phyloP scores from a whole-genome alignment of 2,888 invertebrate genomes.

The Megalurothrips usitatus region DNA sequence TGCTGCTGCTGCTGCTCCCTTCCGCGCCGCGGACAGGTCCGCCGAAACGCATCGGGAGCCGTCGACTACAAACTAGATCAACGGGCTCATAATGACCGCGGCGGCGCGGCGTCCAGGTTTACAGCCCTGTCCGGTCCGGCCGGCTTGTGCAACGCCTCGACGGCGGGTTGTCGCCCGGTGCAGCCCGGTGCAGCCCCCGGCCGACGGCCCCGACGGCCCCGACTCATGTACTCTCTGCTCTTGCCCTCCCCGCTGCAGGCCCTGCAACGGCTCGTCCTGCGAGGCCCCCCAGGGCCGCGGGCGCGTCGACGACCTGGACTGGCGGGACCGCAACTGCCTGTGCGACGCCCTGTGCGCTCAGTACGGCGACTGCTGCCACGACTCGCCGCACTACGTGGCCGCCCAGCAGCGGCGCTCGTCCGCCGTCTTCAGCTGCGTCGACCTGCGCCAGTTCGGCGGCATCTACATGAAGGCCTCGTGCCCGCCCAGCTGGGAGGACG shows the following conservation, averaged over 20 bases:
- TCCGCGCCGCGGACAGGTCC: too few species aligned
- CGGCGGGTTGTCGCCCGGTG: too few species aligned
- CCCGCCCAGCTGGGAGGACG: constrained; percentile 44
- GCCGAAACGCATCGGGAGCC: too few species aligned
- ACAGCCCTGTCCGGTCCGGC: too few species aligned
- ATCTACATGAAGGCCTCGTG: constrained; percentile 48
- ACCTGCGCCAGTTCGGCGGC: constrained; percentile 45
- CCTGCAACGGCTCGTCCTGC: constrained; percentile 41
- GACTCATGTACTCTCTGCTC: neutral
- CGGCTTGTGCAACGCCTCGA: too few species aligned
- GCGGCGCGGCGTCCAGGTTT: too few species aligned
- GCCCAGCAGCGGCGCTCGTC: constrained; percentile 41
- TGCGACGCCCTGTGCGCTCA: constrained; percentile 47
- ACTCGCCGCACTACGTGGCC: constrained; percentile 42
- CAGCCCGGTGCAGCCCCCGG: too few species aligned
- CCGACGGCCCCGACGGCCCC: neutral
- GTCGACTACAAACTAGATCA: too few species aligned
- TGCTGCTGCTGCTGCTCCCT: too few species aligned
- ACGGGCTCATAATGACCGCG: too few species aligned
- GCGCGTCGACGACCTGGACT: constrained; percentile 40
- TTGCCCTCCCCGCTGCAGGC: constrained; percentile 35
- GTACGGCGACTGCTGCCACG: constrained; percentile 50
- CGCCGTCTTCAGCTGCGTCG: constrained; percentile 45
- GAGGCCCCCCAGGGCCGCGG: constrained; percentile 40
- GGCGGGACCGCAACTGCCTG: constrained; percentile 47